Evolutionary conservation across 1,140 invertebrate genomes (phyloP), one percentile per base, ranked within the genome.

Genomic region (Papilio helenus): DNA sequence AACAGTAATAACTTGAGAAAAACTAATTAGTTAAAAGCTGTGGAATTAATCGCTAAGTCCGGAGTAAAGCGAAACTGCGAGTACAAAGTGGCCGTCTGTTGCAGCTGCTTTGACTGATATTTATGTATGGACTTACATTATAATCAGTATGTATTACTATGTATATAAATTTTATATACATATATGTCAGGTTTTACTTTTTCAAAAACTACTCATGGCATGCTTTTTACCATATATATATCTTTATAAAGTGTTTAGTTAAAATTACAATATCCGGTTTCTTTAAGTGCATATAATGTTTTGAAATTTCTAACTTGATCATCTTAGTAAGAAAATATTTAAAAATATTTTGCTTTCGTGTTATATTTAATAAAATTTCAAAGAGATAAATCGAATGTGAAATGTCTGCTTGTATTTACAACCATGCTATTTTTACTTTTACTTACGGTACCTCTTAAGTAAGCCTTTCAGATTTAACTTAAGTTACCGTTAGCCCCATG

Each of bases 11-110:
- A 61, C 23, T 61, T 26, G 9, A 61, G 9, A 26, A 26, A 61
- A 61, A 61, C 58, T 61, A 61, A 61, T 61, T 61, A 16, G 58
- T 26, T 26, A 61, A 61, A 26, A 61, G 20, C 23, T 61, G 58
- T 61, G 20, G 58, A 61, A 61, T 61, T 61, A 61, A 61, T 61
- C 58, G 58, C 23, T 61, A 61, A 61, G 58, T 61, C 58, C 58
- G 23, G 20, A 61, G 23, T 10, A 61, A 61, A 61, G 58, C 23
- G 58, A 61, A 61, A 61, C 58, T 61, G 10, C 58, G 55, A 61
- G n/a, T 61, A 61, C 58, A 61, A 61, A 61, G 58, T 61, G 12
- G 20, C 58, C 58, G 58, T 61, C 58, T 61, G 58, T 26, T 61
- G 23, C 58, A 61, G 58, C 58, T 61, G 58, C 58, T 23, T 61